A percentile compares a stretch with the other conserved stretches of the same genome.
phyloP scores from a whole-genome alignment of 2,113 vertebrate species.

The Thermophis baileyi region DNA sequence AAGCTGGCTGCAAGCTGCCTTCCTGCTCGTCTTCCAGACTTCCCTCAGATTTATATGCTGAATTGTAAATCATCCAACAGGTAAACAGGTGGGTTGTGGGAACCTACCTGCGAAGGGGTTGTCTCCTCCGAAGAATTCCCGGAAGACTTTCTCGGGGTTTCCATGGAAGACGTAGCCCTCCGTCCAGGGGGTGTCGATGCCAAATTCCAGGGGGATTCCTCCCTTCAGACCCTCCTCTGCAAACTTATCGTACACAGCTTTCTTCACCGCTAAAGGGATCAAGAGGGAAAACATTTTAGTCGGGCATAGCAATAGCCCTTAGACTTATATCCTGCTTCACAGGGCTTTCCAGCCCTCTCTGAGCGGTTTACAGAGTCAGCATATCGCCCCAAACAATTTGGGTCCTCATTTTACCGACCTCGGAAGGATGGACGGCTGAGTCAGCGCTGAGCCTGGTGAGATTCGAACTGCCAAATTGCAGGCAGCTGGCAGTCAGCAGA shows the following conservation, averaged over 20 bases:
- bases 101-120: conserved; percentile 88
- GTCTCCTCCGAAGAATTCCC: conserved; percentile 88
- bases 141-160: conserved; percentile 85
- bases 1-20: too few relatives aligned
- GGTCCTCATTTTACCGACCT: too few relatives aligned
- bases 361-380: too few relatives aligned
- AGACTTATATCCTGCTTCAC: not conserved
- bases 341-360: too few relatives aligned
- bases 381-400: too few relatives aligned
- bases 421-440: too few relatives aligned
- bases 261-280: conserved; percentile 76
- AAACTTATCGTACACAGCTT: conserved; percentile 91
- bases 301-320: too few relatives aligned
- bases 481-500: too few relatives aligned
- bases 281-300: not conserved
- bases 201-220: conserved; percentile 80
- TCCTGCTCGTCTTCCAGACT: not conserved
- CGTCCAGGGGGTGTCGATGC: conserved; percentile 76
- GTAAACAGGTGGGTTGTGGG: accelerated
- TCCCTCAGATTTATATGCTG: not conserved
- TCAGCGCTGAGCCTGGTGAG: too few relatives aligned
- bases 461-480: too few relatives aligned
- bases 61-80: not conserved
- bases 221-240: conserved; percentile 89
- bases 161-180: conserved; percentile 84